phyloP scores from a whole-genome alignment of 2,113 vertebrate genomes.

The Mohoua ochrocephala region DNA sequence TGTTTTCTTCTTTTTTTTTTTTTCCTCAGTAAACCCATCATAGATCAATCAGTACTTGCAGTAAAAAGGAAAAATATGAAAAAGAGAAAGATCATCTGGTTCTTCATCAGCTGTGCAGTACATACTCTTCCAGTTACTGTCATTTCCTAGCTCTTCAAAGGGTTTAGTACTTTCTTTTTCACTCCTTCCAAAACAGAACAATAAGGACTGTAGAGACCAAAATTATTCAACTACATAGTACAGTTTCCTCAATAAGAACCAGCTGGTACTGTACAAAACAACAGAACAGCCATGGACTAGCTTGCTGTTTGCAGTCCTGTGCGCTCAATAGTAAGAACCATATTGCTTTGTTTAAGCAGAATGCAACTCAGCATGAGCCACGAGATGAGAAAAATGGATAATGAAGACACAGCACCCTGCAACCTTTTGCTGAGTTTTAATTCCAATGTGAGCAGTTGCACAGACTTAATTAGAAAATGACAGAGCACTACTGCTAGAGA shows the following conservation, averaged over 20 bases:
- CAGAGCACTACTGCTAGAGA: background rate
- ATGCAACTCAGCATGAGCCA: background rate
- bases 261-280: slow-evolving; percentile 19
- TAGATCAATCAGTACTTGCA: background rate
- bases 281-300: background rate
- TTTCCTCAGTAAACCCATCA: background rate
- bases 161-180: background rate
- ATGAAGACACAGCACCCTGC: background rate
- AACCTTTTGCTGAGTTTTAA: background rate
- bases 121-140: background rate
- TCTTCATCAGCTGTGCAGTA: background rate
- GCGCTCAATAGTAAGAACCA: background rate
- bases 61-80: background rate
- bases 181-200: slow-evolving; percentile 5
- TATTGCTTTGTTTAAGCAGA: background rate
- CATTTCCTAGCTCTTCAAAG: slow-evolving; percentile 26
- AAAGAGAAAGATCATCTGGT: background rate
- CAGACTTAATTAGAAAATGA: background rate
- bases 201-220: background rate
- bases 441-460: background rate
- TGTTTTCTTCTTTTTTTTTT: background rate
- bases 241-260: slow-evolving; percentile 12
- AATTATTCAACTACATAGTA: background rate
- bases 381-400: background rate
- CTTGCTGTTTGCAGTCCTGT: background rate